Conservation (phyloP, 1,140 invertebrate species). For the Lordiphosa stackelbergi region DNA sequence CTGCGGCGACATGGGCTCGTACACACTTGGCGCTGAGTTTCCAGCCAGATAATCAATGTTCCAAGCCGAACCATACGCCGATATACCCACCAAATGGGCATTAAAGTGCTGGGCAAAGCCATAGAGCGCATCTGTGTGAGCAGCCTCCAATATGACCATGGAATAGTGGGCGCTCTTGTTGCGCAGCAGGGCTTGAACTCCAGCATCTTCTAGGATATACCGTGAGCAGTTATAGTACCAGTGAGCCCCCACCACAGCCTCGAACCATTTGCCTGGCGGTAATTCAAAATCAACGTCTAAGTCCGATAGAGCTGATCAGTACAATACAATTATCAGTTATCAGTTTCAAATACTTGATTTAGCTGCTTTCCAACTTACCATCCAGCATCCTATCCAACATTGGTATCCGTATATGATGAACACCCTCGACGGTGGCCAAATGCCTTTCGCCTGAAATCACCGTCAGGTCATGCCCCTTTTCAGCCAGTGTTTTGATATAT, state of each 20-base stretch:
- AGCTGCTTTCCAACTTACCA: constrained; percentile 10
- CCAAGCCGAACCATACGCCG: constrained; percentile 48
- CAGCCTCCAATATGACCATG: constrained; percentile 55
- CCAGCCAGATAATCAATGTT: constrained; percentile 58
- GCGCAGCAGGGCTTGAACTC: constrained; percentile 42
- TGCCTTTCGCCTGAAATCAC: constrained; percentile 22
- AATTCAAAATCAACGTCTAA: neutral
- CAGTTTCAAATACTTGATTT: neutral
- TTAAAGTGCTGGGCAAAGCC: constrained; percentile 60
- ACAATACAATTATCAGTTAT: neutral
- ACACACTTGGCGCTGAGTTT: constrained; percentile 62
- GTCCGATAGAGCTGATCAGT: constrained; percentile 1
- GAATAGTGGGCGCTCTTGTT: constrained; percentile 42
- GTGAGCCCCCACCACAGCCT: constrained; percentile 19
- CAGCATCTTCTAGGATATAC: constrained; percentile 26
- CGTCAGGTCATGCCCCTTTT: constrained; percentile 45
- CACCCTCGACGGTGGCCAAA: constrained; percentile 40
- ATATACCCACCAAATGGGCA: constrained; percentile 53
- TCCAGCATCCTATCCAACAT: constrained; percentile 20
- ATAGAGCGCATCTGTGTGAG: constrained; percentile 50
- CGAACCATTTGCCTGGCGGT: constrained; percentile 31
- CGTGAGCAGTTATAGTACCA: constrained; percentile 36
- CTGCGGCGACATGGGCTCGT: constrained; percentile 64
- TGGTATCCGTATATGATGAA: constrained; percentile 39
- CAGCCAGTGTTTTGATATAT: constrained; percentile 21